A percentile compares a stretch with the other conserved stretches of the same genome.
These are phyloP conservation scores for Lissocephala sabroskyi DNA, from an alignment of 2,888 invertebrate species.

Conservation along the genomic window DNA sequence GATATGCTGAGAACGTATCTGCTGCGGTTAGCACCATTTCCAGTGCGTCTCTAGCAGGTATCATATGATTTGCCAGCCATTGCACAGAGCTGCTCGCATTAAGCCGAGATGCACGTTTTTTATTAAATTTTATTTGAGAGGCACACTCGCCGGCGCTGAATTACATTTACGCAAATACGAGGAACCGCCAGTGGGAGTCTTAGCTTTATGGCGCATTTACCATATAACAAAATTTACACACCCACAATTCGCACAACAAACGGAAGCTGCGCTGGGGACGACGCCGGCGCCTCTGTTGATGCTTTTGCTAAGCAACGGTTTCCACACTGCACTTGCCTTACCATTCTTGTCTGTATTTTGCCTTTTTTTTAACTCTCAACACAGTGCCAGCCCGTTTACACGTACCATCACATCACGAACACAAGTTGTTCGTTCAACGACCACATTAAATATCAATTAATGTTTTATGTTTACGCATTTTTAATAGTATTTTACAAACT, in stretches of 20 bases:
- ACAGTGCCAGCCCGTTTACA: no score
- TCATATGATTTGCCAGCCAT: neutral
- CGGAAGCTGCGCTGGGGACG: no score
- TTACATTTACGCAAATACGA: constrained; percentile 25
- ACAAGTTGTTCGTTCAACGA: no score
- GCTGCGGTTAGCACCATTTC: constrained; percentile 29
- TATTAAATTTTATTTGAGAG: constrained; percentile 63
- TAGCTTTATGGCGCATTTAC: constrained; percentile 60
- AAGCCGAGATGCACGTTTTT: constrained; percentile 57
- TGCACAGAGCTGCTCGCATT: constrained; percentile 42
- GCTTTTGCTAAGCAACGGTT: no score
- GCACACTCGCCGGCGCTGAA: constrained; percentile 21
- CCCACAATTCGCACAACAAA: constrained; percentile 25
- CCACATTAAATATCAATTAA: no score
- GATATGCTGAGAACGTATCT: constrained; percentile 43
- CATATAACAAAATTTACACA: constrained; percentile 59
- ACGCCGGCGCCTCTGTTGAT: no score
- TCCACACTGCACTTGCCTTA: no score
- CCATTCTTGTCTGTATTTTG: no score
- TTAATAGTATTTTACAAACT: no score
- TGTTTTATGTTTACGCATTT: no score
- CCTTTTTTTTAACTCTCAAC: no score
- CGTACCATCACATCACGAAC: no score
- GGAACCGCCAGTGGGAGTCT: constrained; percentile 31
- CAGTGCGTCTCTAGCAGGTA: constrained; percentile 16